These are phyloP conservation scores for Metellina segmentata DNA, from an alignment of 2,888 invertebrate species.

Conservation along the genomic window DNA sequence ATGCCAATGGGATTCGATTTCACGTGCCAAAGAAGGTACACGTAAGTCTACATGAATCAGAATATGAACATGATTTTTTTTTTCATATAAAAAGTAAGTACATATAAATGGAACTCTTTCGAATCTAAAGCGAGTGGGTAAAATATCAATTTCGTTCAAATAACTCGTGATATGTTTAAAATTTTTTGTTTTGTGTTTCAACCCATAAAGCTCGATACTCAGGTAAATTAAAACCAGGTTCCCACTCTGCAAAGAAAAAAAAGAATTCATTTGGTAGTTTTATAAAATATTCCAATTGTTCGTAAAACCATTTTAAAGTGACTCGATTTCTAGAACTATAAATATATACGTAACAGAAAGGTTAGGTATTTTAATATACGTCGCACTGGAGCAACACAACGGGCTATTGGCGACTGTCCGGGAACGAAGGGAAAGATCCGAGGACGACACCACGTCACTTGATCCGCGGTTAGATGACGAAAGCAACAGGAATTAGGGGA, in stretches of 20 bases:
- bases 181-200: constrained; percentile 52
- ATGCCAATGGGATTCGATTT: neutral
- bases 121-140: neutral
- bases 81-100: neutral
- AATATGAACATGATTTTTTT: neutral
- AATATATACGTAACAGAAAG: neutral
- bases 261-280: neutral
- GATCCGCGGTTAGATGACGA: too few relatives aligned
- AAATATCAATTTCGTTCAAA: constrained; percentile 19
- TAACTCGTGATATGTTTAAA: constrained; percentile 39
- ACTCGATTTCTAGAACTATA: neutral
- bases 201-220: neutral
- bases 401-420: too few relatives aligned
- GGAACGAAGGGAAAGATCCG: too few relatives aligned
- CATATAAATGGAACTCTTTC: neutral
- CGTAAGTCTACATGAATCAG: neutral
- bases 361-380: too few relatives aligned
- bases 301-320: neutral
- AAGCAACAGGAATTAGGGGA: too few relatives aligned
- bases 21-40: neutral
- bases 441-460: too few relatives aligned
- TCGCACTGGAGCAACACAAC: too few relatives aligned
- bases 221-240: neutral
- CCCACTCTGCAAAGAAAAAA: neutral
- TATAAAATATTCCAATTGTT: neutral